Evolutionary conservation across 2,797 vertebrate species (phyloP), one percentile per base, ranked within the genome.

Genomic region (Aplochiton taeniatus): DNA sequence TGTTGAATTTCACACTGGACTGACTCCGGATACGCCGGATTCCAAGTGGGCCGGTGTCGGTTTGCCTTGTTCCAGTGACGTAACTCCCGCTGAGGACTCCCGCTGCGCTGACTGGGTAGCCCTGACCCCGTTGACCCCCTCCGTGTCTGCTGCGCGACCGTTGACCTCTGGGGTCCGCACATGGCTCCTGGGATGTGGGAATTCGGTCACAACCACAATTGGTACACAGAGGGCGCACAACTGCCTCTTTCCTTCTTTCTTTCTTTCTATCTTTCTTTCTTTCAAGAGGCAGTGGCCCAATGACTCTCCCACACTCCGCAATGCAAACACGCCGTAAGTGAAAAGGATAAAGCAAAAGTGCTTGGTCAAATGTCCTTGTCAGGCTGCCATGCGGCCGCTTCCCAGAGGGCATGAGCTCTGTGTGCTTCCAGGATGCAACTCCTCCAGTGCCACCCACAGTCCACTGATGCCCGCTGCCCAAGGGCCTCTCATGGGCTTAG

Each of bases 351-450:
- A 68, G 5, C 71, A 58, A 59, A 73, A 65, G 59, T 82, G 59
- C 48, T 80, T 41, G 80, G 63, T 80, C 72, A 65, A 11, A 76
- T 70, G 80, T 78, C 49, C 31, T n/a, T 31, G 31, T 31, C 14
- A 83, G 52, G 59, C 73, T 80, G 78, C 76, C 82, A 81, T 86
- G 86, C 74, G 66, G 68, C 19, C 51, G 43, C 75, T 77, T 80
- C 73, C 63, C 71, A 77, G 76, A 68, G 70, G 67, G 79, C 72
- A 62, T 66, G 73, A 66, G 73, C 54, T n/a, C n/a, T 84, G 73
- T 74, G 77, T 81, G 63, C 81, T 75, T 69, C 66, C 68, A 73
- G 73, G 73, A 79, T 75, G 74, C 81, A 85, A 87, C 85, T 87
- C 82, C 84, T 56, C 61, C 73, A 31, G 31, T 2, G 3, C 31